Percentiles rank a stretch among this genome's conserved stretches.
phyloP scores from a whole-genome alignment of 2,113 vertebrate genomes.

The Leucosticte australis region DNA sequence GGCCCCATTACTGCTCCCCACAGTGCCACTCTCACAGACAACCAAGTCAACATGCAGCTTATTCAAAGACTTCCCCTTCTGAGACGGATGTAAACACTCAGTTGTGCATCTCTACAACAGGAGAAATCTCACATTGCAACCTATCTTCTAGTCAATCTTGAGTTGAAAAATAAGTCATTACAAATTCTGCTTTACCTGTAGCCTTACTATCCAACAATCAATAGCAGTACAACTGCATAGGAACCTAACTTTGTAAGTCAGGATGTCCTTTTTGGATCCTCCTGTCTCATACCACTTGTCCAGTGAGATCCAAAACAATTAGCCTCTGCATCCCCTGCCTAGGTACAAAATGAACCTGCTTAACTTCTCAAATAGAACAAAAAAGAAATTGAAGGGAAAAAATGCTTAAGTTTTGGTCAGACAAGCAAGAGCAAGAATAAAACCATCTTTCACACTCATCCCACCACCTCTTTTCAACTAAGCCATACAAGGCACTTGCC shows the following conservation, averaged over 20 bases:
- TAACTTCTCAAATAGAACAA: background rate
- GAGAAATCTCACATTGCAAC: background rate
- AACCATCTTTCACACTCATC: background rate
- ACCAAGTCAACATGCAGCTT: background rate
- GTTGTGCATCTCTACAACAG: background rate
- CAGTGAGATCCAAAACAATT: background rate
- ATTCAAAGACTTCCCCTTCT: background rate
- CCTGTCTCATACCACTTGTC: background rate
- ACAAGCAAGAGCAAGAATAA: background rate
- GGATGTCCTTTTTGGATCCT: background rate
- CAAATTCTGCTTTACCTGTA: background rate
- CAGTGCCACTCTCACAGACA: background rate
- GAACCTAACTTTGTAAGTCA: background rate
- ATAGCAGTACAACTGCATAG: background rate
- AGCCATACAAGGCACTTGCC: background rate
- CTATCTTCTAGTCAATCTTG: background rate
- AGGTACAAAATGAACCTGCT: background rate
- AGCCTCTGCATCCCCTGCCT: background rate
- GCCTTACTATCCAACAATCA: background rate
- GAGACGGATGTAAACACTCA: background rate
- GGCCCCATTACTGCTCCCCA: background rate
- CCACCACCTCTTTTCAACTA: background rate
- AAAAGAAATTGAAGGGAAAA: background rate
- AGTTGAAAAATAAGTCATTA: background rate
- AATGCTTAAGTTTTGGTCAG: background rate